Evolutionary conservation across 1,140 invertebrate genomes (phyloP).

Genomic region (Atta colombica): DNA sequence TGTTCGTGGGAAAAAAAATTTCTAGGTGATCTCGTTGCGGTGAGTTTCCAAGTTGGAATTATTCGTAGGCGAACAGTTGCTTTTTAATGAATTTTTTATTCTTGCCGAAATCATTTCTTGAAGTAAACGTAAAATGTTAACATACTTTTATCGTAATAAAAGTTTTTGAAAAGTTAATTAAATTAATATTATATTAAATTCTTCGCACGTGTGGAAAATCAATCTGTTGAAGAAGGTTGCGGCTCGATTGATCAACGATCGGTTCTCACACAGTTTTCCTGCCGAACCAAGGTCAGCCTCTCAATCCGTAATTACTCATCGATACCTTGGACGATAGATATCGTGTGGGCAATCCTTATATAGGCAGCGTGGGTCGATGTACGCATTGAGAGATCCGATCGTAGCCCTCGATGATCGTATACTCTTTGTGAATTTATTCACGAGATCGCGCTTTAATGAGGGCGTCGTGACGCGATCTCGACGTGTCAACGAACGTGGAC

Average conservation of each 20-base stretch:
- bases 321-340: constrained; percentile 48
- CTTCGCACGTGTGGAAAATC: background rate
- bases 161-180: background rate
- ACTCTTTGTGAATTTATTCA: constrained; percentile 38
- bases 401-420: background rate
- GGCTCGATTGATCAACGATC: constrained; percentile 9
- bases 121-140: background rate
- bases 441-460: constrained; percentile 37
- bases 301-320: constrained; percentile 39
- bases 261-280: constrained; percentile 24
- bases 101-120: background rate
- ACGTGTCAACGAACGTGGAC: constrained; percentile 35
- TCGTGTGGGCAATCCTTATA: constrained; percentile 46
- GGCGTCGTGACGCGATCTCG: constrained; percentile 30
- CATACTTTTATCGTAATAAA: background rate
- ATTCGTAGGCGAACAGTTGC: background rate
- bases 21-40: constrained; percentile 37
- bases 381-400: constrained; percentile 1
- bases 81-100: constrained; percentile 12
- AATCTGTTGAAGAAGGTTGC: background rate
- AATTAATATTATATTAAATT: background rate
- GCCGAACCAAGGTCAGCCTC: constrained; percentile 25
- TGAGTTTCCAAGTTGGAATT: constrained; percentile 21
- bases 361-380: constrained; percentile 37
- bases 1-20: constrained; percentile 52